A percentile compares a stretch with the other conserved stretches of the same genome.
These are phyloP conservation scores for Hypotaenidia philippensis DNA, from an alignment of 2,797 vertebrate genomes.

Conservation along the genomic window DNA sequence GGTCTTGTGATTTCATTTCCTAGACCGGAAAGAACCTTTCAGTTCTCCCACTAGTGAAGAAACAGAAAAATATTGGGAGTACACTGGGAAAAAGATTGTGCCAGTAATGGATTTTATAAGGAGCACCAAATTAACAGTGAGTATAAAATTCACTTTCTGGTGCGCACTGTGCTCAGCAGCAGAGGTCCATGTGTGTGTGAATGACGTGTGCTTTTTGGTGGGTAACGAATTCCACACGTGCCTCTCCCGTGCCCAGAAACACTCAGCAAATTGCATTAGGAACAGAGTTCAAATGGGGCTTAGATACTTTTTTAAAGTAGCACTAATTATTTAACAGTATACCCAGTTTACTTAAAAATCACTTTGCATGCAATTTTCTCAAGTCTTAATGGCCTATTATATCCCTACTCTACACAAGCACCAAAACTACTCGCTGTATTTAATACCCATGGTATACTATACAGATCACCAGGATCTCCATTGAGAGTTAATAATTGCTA, in stretches of 20 bases:
- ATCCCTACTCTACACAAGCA: slow-evolving; percentile 1
- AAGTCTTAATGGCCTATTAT: background rate
- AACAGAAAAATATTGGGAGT: slow-evolving; percentile 58
- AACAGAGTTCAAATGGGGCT: background rate
- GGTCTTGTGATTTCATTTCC: slow-evolving; percentile 66
- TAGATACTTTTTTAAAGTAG: background rate
- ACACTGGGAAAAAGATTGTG: slow-evolving; percentile 70
- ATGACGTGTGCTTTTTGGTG: background rate
- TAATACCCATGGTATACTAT: background rate
- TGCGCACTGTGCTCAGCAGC: background rate
- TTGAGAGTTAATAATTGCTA: slow-evolving; percentile 19
- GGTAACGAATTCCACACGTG: background rate
- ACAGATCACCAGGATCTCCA: background rate
- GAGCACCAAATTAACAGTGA: slow-evolving; percentile 79
- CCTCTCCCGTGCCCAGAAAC: background rate
- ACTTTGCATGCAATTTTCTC: background rate
- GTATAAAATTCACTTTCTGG: slow-evolving; percentile 32
- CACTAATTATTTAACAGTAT: background rate
- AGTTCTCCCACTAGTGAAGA: slow-evolving; percentile 59
- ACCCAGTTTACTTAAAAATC: background rate
- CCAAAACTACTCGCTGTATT: background rate
- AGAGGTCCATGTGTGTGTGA: background rate
- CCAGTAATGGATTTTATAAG: slow-evolving; percentile 81
- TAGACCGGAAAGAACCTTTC: slow-evolving; percentile 75
- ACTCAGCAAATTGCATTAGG: background rate